Conservation (phyloP, 2,888 invertebrate genomes). For the Petrolisthes manimaculis region DNA sequence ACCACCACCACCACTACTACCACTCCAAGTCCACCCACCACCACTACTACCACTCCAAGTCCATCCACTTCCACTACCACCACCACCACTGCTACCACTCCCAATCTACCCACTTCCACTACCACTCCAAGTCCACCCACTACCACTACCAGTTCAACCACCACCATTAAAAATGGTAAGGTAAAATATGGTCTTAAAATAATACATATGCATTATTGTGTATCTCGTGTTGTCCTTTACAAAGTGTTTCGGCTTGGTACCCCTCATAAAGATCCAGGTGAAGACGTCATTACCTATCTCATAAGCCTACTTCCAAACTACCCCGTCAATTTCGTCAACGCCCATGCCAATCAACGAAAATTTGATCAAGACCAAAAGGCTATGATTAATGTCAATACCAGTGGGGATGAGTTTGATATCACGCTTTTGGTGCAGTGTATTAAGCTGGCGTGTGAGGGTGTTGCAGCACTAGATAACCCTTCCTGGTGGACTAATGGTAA, state of each 20-base stretch:
- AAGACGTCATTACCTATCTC: not conserved
- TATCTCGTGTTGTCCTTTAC: not conserved
- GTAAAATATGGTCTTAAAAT: not conserved
- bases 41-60: too few relatives aligned
- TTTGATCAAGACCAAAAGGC: not conserved
- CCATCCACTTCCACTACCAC: too few relatives aligned
- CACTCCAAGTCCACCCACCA: too few relatives aligned
- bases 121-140: too few relatives aligned
- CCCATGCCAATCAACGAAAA: not conserved
- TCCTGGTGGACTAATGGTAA: not conserved
- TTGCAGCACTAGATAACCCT: not conserved
- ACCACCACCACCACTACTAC: too few relatives aligned
- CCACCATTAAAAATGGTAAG: too few relatives aligned
- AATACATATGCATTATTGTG: not conserved
- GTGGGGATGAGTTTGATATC: not conserved
- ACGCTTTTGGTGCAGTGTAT: not conserved
- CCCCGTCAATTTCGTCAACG: not conserved
- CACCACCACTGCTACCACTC: too few relatives aligned
- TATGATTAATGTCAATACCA: not conserved
- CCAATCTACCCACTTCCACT: too few relatives aligned
- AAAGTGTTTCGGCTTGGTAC: not conserved
- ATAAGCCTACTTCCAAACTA: not conserved
- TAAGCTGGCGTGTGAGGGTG: slow-evolving; percentile 6
- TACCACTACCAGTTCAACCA: too few relatives aligned
- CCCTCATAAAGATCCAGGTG: not conserved